These are phyloP conservation scores for Chironomus riparius DNA, from an alignment of 2,888 invertebrate species.

Conservation along the genomic window DNA sequence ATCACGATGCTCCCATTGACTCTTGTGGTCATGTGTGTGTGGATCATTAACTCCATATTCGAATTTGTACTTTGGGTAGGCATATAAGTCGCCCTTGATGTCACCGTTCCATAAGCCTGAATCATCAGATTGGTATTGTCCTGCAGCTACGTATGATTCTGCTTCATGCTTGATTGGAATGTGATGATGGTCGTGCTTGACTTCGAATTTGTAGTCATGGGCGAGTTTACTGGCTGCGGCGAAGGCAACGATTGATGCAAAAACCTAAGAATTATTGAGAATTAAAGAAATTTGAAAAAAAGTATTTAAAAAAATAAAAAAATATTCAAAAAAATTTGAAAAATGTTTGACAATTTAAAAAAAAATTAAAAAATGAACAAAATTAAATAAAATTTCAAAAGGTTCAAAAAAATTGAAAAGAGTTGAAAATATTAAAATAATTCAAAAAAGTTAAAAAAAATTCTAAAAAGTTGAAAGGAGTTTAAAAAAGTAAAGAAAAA, in stretches of 20 bases:
- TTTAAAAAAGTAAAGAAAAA: too few relatives aligned
- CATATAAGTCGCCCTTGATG: not conserved
- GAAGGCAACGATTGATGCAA: not conserved
- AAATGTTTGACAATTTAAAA: too few relatives aligned
- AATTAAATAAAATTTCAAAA: too few relatives aligned
- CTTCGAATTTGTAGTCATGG: not conserved
- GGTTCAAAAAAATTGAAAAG: too few relatives aligned
- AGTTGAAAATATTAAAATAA: too few relatives aligned
- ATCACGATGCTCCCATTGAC: not conserved
- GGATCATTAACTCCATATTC: not conserved
- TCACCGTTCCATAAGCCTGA: not conserved
- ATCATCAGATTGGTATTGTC: not conserved
- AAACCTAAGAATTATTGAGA: constrained; percentile 11
- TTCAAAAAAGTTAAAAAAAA: too few relatives aligned
- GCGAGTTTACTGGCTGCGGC: not conserved
- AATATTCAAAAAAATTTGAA: too few relatives aligned
- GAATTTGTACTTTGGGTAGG: not conserved
- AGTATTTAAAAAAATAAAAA: too few relatives aligned
- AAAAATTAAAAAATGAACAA: too few relatives aligned
- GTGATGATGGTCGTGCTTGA: not conserved
- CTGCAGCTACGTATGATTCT: not conserved
- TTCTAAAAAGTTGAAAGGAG: too few relatives aligned
- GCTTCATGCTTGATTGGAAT: not conserved
- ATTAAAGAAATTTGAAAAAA: too few relatives aligned
- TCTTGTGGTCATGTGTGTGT: not conserved